Percentiles rank a stretch among this genome's conserved stretches.
These are phyloP conservation scores for Eulimnadia texana DNA, from an alignment of 1,140 invertebrate species.

Conservation along the genomic window DNA sequence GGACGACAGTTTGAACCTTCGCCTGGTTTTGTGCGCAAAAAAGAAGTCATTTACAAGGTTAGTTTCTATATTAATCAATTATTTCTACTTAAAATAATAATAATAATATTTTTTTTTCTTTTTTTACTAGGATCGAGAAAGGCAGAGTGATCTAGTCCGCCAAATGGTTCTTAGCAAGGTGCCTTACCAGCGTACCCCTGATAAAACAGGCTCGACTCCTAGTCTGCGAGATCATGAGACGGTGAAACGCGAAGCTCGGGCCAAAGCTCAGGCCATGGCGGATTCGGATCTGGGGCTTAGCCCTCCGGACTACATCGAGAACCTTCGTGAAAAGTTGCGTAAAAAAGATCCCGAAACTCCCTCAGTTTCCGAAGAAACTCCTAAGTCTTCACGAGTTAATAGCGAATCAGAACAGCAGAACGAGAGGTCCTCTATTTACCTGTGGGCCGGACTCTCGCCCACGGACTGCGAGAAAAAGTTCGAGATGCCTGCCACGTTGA, in stretches of 20 bases:
- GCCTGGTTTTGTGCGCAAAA: slow-evolving; percentile 7
- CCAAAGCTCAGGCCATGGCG: slow-evolving; percentile 48
- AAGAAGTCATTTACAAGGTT: slow-evolving; percentile 12
- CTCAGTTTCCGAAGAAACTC: neutral
- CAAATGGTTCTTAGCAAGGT: slow-evolving; percentile 4
- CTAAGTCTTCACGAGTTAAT: slow-evolving; percentile 8
- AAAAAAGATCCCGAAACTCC: slow-evolving; percentile 28
- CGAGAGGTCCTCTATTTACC: slow-evolving; percentile 1
- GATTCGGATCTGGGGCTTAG: slow-evolving; percentile 56
- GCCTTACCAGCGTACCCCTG: slow-evolving; percentile 30
- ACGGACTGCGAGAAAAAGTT: slow-evolving; percentile 21
- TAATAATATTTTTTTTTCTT: too few relatives aligned
- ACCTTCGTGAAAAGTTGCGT: slow-evolving; percentile 36
- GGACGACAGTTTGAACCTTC: slow-evolving; percentile 6
- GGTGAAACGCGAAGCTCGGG: slow-evolving; percentile 44
- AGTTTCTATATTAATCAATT: neutral
- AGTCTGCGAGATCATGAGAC: slow-evolving; percentile 34
- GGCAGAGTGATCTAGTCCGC: slow-evolving; percentile 13
- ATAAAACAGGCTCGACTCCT: slow-evolving; percentile 29
- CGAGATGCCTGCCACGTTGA: slow-evolving; percentile 17
- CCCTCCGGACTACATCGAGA: slow-evolving; percentile 47
- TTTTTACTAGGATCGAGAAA: slow-evolving; percentile 1
- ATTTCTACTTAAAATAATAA: too few relatives aligned
- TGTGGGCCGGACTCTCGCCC: slow-evolving; percentile 23
- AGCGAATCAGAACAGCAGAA: slow-evolving; percentile 19